Conservation (phyloP, 35 echinoderm and acorn worm genomes). For the Heliocidaris erythrogramma region DNA sequence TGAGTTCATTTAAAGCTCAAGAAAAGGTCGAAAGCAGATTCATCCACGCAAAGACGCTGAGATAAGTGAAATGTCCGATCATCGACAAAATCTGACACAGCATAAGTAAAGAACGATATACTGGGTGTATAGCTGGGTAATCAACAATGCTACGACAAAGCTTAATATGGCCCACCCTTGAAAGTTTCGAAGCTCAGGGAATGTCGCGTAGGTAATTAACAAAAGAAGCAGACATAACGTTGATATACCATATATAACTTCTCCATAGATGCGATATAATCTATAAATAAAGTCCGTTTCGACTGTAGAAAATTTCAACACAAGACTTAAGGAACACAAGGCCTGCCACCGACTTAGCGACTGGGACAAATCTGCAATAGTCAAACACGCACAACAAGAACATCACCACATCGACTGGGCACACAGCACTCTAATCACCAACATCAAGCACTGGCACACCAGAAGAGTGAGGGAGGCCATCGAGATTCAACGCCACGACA, state of each 20-base stretch:
- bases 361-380: too few relatives aligned
- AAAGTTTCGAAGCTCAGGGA: background rate
- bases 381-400: too few relatives aligned
- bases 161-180: background rate
- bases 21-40: background rate
- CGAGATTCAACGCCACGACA: too few relatives aligned
- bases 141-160: background rate
- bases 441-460: too few relatives aligned
- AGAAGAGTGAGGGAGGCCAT: too few relatives aligned
- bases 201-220: background rate
- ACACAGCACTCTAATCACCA: too few relatives aligned
- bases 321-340: too few relatives aligned
- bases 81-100: background rate
- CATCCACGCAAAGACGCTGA: conserved; percentile 17
- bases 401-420: too few relatives aligned
- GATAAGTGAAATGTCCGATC: background rate
- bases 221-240: background rate
- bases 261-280: too few relatives aligned
- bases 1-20: background rate
- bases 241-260: background rate
- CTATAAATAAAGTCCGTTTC: background rate
- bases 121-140: background rate
- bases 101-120: background rate
- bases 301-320: too few relatives aligned
- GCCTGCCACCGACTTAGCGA: too few relatives aligned